Evolutionary conservation across 2,888 invertebrate genomes (phyloP).

Genomic region (Pristionchus entomophagus): DNA sequence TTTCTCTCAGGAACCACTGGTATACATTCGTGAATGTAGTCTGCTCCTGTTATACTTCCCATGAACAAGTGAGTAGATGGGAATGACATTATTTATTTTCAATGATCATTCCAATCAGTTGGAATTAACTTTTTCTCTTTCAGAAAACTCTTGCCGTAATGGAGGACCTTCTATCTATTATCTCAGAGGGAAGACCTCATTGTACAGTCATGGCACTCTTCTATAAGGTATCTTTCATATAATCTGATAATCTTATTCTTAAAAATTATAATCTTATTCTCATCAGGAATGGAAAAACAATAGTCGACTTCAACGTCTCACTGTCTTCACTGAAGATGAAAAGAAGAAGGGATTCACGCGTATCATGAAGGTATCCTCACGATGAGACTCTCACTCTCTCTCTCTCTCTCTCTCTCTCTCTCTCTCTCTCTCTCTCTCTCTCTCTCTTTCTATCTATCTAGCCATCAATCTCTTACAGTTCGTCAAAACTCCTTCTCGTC

Average conservation of each 20-base stretch:
- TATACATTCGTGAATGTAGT: not conserved
- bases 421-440: no score
- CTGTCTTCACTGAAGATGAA: constrained; percentile 5
- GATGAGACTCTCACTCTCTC: not conserved
- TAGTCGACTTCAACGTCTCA: not conserved
- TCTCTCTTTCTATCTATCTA: no score
- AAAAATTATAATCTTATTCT: not conserved
- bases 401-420: no score
- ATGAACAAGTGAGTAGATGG: not conserved
- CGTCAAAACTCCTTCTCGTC: constrained; percentile 70
- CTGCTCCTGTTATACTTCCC: not conserved
- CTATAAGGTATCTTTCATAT: not conserved
- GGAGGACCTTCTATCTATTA: not conserved
- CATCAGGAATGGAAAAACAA: not conserved
- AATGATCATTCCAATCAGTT: not conserved
- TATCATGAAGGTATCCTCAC: not conserved
- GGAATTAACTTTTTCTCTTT: no score
- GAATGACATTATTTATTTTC: not conserved
- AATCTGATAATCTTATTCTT: not conserved
- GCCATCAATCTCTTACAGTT: constrained; percentile 50
- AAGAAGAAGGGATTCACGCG: constrained; percentile 29
- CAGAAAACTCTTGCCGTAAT: not conserved
- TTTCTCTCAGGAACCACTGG: constrained; percentile 20
- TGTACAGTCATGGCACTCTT: not conserved
- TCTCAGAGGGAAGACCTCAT: not conserved